Conservation (phyloP, 2,888 invertebrate genomes). For the Caradrina kadenii region DNA sequence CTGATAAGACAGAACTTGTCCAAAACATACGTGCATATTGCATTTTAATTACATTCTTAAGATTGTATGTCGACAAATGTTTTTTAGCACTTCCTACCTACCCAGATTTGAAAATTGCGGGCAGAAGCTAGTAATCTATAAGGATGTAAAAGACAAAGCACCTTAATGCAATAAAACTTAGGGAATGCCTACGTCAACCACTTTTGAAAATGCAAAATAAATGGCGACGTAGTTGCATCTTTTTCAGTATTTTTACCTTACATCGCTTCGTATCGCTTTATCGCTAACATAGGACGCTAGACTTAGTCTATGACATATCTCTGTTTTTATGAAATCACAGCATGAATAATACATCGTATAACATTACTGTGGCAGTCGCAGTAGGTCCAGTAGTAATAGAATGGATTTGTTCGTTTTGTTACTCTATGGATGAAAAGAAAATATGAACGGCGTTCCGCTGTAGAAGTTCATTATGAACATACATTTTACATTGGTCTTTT, state of each 20-base stretch:
- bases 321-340: constrained; percentile 61
- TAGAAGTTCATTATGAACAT: constrained; percentile 9
- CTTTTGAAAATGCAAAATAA: no score
- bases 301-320: constrained; percentile 47
- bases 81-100: no score
- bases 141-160: no score
- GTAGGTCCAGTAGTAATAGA: constrained; percentile 29
- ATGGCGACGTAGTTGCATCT: no score
- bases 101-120: no score
- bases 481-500: constrained; percentile 26
- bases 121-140: no score
- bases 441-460: constrained; percentile 17
- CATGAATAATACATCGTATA: constrained; percentile 63
- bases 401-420: constrained; percentile 43
- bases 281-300: not conserved
- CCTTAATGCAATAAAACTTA: no score
- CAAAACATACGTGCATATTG: no score
- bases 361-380: constrained; percentile 28
- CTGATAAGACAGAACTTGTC: no score
- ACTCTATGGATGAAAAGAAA: constrained; percentile 42
- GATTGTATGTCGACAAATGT: no score
- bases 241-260: not conserved
- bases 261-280: constrained; percentile 5
- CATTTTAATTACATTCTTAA: no score
- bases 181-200: no score